These are phyloP conservation scores for Aphaenogaster ashmeadi DNA, from an alignment of 1,140 invertebrate species.

Conservation along the genomic window DNA sequence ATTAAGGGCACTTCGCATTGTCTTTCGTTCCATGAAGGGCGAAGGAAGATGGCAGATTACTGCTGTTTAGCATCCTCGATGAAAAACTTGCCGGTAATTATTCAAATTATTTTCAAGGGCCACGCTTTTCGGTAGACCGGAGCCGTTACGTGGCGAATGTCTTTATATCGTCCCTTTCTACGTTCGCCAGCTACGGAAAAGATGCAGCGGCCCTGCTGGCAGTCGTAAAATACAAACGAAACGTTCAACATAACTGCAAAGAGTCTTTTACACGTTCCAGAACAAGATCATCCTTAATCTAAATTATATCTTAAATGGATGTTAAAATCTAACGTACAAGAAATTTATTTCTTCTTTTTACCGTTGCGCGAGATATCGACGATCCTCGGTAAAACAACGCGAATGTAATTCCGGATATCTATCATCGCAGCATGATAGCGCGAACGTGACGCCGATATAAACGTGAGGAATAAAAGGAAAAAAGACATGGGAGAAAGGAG, in stretches of 20 bases:
- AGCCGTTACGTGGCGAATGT: slow-evolving; percentile 51
- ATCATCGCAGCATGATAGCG: slow-evolving; percentile 13
- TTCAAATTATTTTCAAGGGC: slow-evolving; percentile 82
- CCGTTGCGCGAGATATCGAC: background rate
- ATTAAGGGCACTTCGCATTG: slow-evolving; percentile 79
- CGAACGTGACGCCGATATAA: slow-evolving; percentile 14
- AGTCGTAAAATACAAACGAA: slow-evolving; percentile 16
- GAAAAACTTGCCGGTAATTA: slow-evolving; percentile 82
- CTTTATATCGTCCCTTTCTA: slow-evolving; percentile 49
- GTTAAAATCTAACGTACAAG: background rate
- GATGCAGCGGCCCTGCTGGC: slow-evolving; percentile 36
- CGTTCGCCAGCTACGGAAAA: slow-evolving; percentile 58
- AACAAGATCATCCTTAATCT: background rate
- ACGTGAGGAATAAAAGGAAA: background rate
- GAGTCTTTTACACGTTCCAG: background rate
- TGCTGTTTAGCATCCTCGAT: slow-evolving; percentile 83
- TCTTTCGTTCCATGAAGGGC: slow-evolving; percentile 67
- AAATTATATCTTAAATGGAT: background rate
- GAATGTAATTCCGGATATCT: slow-evolving; percentile 44
- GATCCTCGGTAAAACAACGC: slow-evolving; percentile 25
- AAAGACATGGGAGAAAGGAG: slow-evolving; percentile 6
- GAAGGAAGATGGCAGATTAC: slow-evolving; percentile 71
- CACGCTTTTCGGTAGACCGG: slow-evolving; percentile 50
- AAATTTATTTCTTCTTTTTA: background rate
- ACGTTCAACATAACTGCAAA: background rate